These are phyloP conservation scores for Nemapogon koenigi DNA, from an alignment of 2,888 invertebrate species.

Conservation along the genomic window DNA sequence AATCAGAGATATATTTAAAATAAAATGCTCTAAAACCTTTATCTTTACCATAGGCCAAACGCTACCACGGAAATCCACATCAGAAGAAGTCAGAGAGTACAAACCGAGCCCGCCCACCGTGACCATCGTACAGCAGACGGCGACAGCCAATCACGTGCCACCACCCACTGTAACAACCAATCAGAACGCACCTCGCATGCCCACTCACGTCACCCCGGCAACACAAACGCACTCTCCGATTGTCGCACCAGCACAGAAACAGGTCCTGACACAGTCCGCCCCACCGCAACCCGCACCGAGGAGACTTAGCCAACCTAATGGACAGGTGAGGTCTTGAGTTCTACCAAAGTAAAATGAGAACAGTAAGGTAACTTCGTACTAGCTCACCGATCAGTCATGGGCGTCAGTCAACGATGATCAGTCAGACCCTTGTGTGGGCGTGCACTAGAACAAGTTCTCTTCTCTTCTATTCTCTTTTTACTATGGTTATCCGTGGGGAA, in stretches of 20 bases:
- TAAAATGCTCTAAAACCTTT: too few species aligned
- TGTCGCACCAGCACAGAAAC: constrained; percentile 21
- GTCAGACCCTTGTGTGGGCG: too few species aligned
- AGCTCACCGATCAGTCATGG: too few species aligned
- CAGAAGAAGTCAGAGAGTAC: constrained; percentile 54
- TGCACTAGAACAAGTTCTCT: too few species aligned
- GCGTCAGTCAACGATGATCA: too few species aligned
- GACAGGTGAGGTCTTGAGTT: constrained; percentile 40
- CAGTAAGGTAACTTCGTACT: too few species aligned
- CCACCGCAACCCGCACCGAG: constrained; percentile 57
- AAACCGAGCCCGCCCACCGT: constrained; percentile 44
- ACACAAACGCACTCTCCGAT: constrained; percentile 20
- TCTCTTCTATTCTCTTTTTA: too few species aligned
- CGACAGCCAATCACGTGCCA: constrained; percentile 11
- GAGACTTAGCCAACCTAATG: constrained; percentile 48
- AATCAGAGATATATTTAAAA: too few species aligned
- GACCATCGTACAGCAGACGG: constrained; percentile 26
- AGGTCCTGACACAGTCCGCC: constrained; percentile 23
- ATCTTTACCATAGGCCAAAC: constrained; percentile 29
- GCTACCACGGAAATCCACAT: constrained; percentile 43
- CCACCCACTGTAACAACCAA: constrained; percentile 26
- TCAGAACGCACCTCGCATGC: constrained; percentile 11
- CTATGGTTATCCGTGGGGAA: too few species aligned
- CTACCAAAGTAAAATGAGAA: too few species aligned
- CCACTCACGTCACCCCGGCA: constrained; percentile 19